Base-by-base conservation (phyloP, 2,797 vertebrate species). In the Todus mexicanus region DNA sequence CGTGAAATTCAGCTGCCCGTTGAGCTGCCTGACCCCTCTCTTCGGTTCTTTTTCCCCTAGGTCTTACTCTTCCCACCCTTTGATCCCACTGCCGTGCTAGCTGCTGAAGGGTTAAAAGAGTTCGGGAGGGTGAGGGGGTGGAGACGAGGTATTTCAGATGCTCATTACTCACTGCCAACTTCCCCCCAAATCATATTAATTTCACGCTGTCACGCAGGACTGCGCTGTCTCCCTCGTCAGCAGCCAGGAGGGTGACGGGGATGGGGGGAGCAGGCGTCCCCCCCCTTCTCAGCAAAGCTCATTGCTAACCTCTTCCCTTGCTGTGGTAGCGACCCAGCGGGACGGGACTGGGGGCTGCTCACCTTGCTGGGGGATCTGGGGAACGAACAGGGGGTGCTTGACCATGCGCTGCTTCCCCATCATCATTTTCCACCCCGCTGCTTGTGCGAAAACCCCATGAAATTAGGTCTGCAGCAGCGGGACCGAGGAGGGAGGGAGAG, bases 131-230 rank as follows among this genome's bases (percentile, higher is more conserved):
- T 0, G 25, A 57, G 64, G 47, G 47, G 61, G 77, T 79, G 80
- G 91, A 47, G 86, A 40, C 0, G 37, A 95, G 91, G 93, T 89
- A 63, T 90, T 97, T 83, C 51, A 95, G 94, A 72, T 93, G 68
- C 93, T 97, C 96, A 94, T 97, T 97, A 96, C 95, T 97, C 96
- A 96, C 96, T 97, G 96, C 96, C 96, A 97, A 0, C 94, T 96
- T 96, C 45, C 88, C 93, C 95, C 95, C 20, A 94, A 96, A 93
- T 95, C 89, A 79, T 93, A 96, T 97, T 97, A 95, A 96, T 96
- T 96, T 93, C 92, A 57, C 47, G 59, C 95, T 96, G 95, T 97
- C 96, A 96, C 38, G 72, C 93, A 96, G 96, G 96, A 84, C 92
- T 71, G 95, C 87, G 81, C 89, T 20, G 91, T 95, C 95, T 93